These are phyloP conservation scores for Drosophila trapezifrons DNA, from an alignment of 1,140 invertebrate species.

Conservation along the genomic window DNA sequence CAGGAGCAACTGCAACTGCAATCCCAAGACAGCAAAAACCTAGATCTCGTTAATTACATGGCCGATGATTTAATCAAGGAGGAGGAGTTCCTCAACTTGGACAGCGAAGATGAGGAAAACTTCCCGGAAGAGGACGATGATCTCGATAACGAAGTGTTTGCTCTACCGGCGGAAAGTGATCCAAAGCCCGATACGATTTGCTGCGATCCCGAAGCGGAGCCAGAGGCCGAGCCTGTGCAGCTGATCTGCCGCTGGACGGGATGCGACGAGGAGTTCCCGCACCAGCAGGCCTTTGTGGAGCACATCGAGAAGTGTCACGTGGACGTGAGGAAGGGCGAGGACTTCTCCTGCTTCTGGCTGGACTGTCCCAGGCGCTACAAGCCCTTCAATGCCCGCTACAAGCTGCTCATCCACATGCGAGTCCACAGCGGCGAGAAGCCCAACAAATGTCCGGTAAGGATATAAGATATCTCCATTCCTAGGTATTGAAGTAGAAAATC, in stretches of 20 bases:
- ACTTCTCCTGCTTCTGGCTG: slow-evolving; percentile 96
- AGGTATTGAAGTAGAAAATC: background rate
- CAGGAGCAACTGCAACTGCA: slow-evolving; percentile 1
- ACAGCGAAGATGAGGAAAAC: slow-evolving; percentile 46
- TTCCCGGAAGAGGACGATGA: slow-evolving; percentile 51
- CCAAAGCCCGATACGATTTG: slow-evolving; percentile 12
- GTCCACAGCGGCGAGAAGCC: slow-evolving; percentile 98
- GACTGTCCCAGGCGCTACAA: slow-evolving; percentile 92
- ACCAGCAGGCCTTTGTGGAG: slow-evolving; percentile 91
- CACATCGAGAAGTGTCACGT: slow-evolving; percentile 97
- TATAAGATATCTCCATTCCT: background rate
- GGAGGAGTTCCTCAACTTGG: slow-evolving; percentile 10
- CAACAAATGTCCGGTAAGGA: slow-evolving; percentile 96
- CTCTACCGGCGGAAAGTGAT: slow-evolving; percentile 17
- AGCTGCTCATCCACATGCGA: slow-evolving; percentile 97
- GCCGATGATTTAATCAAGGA: slow-evolving; percentile 25
- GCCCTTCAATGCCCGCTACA: slow-evolving; percentile 98
- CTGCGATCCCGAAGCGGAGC: slow-evolving; percentile 38
- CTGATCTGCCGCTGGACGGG: slow-evolving; percentile 92
- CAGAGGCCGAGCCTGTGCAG: slow-evolving; percentile 59
- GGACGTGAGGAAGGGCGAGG: slow-evolving; percentile 92
- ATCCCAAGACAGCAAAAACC: background rate
- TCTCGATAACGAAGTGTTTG: slow-evolving; percentile 59
- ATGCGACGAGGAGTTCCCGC: slow-evolving; percentile 91
- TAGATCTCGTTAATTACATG: slow-evolving; percentile 10